phyloP scores from a whole-genome alignment of 2,797 vertebrate genomes.

The Coregonus sp. region DNA sequence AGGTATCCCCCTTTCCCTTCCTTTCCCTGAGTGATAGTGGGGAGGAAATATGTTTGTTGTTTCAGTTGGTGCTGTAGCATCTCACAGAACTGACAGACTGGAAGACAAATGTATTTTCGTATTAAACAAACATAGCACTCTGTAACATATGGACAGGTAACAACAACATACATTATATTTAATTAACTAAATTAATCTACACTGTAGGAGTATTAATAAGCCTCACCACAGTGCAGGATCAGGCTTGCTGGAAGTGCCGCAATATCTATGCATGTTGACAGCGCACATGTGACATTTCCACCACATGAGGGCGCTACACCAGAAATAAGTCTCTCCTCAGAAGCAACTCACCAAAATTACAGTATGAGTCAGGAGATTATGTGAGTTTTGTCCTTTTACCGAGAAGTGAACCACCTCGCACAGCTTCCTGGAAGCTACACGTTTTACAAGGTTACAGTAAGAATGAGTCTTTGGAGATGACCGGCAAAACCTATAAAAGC shows the following conservation, averaged over 20 bases:
- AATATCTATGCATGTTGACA: neutral
- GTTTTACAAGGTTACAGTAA: neutral
- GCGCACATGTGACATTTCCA: neutral
- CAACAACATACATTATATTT: neutral
- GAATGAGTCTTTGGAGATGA: neutral
- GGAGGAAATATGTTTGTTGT: no score
- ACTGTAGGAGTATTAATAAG: neutral
- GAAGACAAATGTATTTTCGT: neutral
- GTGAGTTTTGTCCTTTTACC: neutral
- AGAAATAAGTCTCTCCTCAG: neutral
- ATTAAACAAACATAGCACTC: no score
- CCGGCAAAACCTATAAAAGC: slow-evolving; percentile 23
- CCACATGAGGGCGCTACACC: slow-evolving; percentile 8
- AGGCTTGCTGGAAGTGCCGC: neutral
- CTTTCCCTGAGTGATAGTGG: no score
- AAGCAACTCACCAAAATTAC: neutral
- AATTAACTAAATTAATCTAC: neutral
- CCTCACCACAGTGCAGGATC: neutral
- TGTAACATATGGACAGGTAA: neutral
- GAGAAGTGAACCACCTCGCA: neutral
- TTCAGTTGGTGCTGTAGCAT: no score
- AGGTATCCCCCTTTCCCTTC: neutral
- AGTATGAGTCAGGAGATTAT: neutral
- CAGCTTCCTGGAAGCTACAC: neutral
- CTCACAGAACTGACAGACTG: neutral